Conservation (phyloP, 2,113 vertebrate species). For the Erinaceus europaeus region DNA sequence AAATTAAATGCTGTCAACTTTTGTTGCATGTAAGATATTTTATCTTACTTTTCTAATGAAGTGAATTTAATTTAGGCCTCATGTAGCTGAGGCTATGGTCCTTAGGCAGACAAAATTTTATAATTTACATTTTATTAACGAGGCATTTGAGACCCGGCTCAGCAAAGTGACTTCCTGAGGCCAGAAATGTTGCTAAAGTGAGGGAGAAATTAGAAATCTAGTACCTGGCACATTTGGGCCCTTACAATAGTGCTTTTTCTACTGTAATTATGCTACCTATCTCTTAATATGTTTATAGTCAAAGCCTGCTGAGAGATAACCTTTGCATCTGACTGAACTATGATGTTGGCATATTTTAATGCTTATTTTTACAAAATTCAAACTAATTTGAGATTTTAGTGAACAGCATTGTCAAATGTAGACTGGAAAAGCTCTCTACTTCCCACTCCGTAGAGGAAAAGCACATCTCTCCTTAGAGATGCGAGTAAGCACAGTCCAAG, state of each 20-base stretch:
- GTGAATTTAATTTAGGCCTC: conserved; percentile 24
- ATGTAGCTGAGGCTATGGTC: neutral
- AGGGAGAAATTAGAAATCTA: neutral
- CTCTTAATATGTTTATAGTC: neutral
- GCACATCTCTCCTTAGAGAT: neutral
- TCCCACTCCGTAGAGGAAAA: neutral
- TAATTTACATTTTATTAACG: conserved; percentile 45
- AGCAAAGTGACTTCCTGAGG: conserved; percentile 9
- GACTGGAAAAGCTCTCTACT: neutral
- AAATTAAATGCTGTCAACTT: conserved; percentile 2
- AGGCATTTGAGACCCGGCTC: neutral
- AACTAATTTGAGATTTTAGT: neutral
- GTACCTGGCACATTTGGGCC: neutral
- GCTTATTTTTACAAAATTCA: conserved; percentile 48
- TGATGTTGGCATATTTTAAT: conserved; percentile 8
- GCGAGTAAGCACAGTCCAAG: neutral
- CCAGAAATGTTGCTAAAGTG: neutral
- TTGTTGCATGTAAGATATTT: conserved; percentile 7
- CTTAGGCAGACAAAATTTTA: conserved; percentile 16
- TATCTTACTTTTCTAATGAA: neutral
- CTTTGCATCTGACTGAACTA: neutral
- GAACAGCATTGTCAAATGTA: neutral
- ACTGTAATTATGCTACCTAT: neutral
- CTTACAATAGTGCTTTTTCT: neutral
- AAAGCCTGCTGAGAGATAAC: neutral